phyloP scores from a whole-genome alignment of 2,888 invertebrate genomes.

The Drosophila kokeensis region DNA sequence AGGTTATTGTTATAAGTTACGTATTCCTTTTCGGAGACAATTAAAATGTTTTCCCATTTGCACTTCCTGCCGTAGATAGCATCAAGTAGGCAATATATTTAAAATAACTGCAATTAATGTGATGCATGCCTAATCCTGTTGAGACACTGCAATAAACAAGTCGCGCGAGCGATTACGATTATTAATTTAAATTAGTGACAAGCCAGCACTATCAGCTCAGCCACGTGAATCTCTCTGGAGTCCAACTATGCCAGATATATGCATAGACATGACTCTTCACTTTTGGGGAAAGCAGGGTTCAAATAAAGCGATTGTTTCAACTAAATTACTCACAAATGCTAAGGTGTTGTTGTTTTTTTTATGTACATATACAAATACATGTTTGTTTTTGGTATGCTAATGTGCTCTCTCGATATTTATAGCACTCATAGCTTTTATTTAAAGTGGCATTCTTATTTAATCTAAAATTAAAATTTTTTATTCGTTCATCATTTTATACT shows the following conservation, averaged over 20 bases:
- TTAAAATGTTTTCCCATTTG: conserved; percentile 1
- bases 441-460: background rate
- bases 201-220: conserved; percentile 4
- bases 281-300: conserved; percentile 2
- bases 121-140: conserved; percentile 4
- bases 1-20: conserved; percentile 18
- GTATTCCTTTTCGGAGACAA: background rate
- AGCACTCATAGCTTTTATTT: background rate
- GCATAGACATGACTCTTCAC: conserved; percentile 5
- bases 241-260: conserved; percentile 5
- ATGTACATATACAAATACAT: background rate
- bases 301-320: conserved; percentile 1
- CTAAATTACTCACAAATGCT: conserved; percentile 16
- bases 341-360: background rate
- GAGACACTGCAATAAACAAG: background rate
- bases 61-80: conserved; percentile 19
- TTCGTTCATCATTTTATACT: background rate
- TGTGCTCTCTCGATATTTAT: background rate
- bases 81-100: conserved; percentile 39
- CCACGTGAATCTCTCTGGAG: conserved; percentile 42
- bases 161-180: conserved; percentile 12
- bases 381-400: background rate
- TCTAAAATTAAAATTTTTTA: background rate
- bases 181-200: conserved; percentile 32
- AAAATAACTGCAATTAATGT: conserved; percentile 4